phyloP scores from a whole-genome alignment of 2,888 invertebrate species.

The Emmelina monodactyla region DNA sequence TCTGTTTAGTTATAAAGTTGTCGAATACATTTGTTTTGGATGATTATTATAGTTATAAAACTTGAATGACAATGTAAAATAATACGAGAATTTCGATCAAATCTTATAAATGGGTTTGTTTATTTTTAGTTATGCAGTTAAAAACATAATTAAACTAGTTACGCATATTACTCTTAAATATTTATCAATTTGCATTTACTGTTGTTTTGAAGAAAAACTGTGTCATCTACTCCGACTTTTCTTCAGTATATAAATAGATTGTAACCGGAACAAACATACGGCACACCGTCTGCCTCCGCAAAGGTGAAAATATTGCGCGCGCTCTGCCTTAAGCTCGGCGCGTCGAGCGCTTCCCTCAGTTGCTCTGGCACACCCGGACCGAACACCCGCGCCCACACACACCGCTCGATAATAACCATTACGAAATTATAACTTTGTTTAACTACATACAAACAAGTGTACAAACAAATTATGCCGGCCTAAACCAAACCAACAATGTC shows the following conservation, averaged over 20 bases:
- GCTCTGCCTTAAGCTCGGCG: slow-evolving; percentile 26
- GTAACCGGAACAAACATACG: slow-evolving; percentile 59
- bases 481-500: slow-evolving; percentile 63
- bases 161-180: too few relatives aligned
- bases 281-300: slow-evolving; percentile 51
- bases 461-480: slow-evolving; percentile 52
- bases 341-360: slow-evolving; percentile 34
- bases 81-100: too few relatives aligned
- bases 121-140: too few relatives aligned
- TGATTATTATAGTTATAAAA: too few relatives aligned
- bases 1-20: too few relatives aligned
- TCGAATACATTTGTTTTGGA: too few relatives aligned
- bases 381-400: slow-evolving; percentile 35
- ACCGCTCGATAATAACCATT: slow-evolving; percentile 28
- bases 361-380: slow-evolving; percentile 34
- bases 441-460: slow-evolving; percentile 17
- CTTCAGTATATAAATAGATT: slow-evolving; percentile 59
- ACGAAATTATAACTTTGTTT: slow-evolving; percentile 21
- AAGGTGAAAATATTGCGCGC: slow-evolving; percentile 47
- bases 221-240: slow-evolving; percentile 54
- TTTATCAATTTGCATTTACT: slow-evolving; percentile 13
- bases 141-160: too few relatives aligned
- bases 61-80: too few relatives aligned
- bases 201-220: slow-evolving; percentile 43
- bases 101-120: too few relatives aligned